phyloP scores from a whole-genome alignment of 1,140 invertebrate genomes.

The Cepaea nemoralis region DNA sequence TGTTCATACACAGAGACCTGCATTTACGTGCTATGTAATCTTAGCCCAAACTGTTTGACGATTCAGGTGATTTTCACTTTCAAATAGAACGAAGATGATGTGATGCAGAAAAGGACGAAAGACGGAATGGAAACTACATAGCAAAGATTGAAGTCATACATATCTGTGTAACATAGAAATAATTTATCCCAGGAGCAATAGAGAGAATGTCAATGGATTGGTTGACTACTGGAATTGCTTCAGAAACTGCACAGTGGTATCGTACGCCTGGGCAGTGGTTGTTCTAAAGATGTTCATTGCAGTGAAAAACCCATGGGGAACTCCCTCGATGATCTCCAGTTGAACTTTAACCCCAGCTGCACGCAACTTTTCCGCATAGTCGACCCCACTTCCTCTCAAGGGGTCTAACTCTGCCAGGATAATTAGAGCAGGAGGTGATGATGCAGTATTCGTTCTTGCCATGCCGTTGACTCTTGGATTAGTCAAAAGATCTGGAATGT shows the following conservation, averaged over 20 bases:
- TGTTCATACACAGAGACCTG: too few species aligned
- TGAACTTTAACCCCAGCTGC: background rate
- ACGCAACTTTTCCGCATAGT: background rate
- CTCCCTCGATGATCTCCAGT: background rate
- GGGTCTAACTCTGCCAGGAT: background rate
- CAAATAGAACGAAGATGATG: too few species aligned
- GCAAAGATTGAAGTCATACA: too few species aligned
- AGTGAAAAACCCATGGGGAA: constrained; percentile 14
- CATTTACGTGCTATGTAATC: too few species aligned
- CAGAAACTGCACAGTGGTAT: background rate
- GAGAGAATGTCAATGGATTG: too few species aligned
- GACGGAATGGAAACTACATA: too few species aligned
- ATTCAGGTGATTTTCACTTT: too few species aligned
- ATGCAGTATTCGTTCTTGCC: background rate
- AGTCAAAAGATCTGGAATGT: background rate
- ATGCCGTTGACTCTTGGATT: background rate
- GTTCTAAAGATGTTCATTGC: background rate
- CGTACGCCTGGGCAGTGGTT: background rate
- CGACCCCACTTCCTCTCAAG: background rate
- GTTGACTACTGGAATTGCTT: background rate
- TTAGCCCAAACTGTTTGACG: too few species aligned
- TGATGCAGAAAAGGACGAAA: too few species aligned
- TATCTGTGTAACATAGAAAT: too few species aligned
- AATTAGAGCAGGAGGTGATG: background rate
- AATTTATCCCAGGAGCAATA: too few species aligned